Conservation (phyloP, 1,140 invertebrate species). For the Delia radicum region DNA sequence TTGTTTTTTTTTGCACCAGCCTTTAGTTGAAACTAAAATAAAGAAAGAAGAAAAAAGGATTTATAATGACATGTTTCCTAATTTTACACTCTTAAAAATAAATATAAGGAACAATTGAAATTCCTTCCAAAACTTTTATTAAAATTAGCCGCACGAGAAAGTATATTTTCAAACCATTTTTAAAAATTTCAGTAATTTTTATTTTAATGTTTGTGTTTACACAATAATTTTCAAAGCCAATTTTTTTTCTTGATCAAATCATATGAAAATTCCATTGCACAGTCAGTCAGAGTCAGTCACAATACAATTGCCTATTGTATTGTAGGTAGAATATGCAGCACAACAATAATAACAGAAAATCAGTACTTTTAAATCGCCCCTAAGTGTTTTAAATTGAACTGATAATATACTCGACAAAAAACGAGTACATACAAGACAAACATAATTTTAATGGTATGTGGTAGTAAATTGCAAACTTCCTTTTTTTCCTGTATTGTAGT, state of each 20-base stretch:
- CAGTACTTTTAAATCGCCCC: background rate
- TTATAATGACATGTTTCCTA: background rate
- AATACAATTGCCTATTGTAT: background rate
- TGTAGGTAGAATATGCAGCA: background rate
- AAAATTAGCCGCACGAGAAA: background rate
- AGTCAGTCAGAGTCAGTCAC: background rate
- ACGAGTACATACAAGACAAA: background rate
- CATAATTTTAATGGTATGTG: slow-evolving; percentile 6
- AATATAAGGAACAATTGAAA: background rate
- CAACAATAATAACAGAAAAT: too few relatives aligned
- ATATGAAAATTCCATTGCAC: background rate
- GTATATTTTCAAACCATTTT: background rate
- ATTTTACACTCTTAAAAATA: background rate
- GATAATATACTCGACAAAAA: slow-evolving; percentile 11
- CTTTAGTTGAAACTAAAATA: background rate
- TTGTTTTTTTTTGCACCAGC: background rate
- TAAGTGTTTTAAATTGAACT: slow-evolving; percentile 23
- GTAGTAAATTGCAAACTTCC: slow-evolving; percentile 20
- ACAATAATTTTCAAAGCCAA: slow-evolving; percentile 13
- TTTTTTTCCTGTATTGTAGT: too few relatives aligned
- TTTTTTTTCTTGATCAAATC: background rate
- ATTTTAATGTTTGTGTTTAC: slow-evolving; percentile 19
- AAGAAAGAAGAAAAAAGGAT: background rate
- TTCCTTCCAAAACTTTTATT: background rate
- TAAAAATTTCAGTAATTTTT: background rate